Base-by-base conservation (phyloP, 35 echinoderm and acorn worm species). In the Diadema setosum region DNA sequence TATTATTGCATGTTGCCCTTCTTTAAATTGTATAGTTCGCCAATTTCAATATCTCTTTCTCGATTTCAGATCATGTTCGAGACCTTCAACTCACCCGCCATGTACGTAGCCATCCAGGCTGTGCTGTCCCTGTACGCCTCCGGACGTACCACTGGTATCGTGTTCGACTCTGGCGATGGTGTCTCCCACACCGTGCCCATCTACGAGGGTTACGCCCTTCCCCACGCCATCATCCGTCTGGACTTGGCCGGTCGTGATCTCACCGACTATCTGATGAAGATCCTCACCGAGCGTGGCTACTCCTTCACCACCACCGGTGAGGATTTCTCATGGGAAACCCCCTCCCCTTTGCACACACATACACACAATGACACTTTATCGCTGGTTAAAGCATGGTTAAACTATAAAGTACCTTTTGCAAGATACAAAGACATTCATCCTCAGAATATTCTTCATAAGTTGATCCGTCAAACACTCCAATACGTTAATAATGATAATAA, bases 31-130 rank as follows among this genome's bases (percentile, higher is more conserved):
- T n/a, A n/a, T n/a, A n/a, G n/a, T n/a, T n/a, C n/a, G n/a, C n/a
- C n/a, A n/a, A n/a, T n/a, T n/a, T n/a, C n/a, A n/a, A n/a, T n/a
- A n/a, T n/a, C n/a, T n/a, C n/a, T n/a, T n/a, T n/a, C n/a, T n/a
- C n/a, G n/a, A n/a, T n/a, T 4, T 34, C 76, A 94, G 93, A 94
- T 94, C 45, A 90, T 94, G 82, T 94, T 94, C 30, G 93, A 94
- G 82, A 94, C 93, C 37, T 94, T 94, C 87, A 94, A 94, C 82
- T 85, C 87, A 55, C 93, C 93, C 83, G 93, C 93, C 69, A 90
- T 90, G 87, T 94, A 94, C 63, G 93, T 94, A 12, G 82, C 64
- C 37, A 94, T 94, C 83, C 93, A 94, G 83, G 91, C 91, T 39
- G 91, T 93, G 11, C 75, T 93, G 18, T 93, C 91, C 31, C 85